A percentile compares a stretch with the other conserved stretches of the same genome.
These are phyloP conservation scores for Chelonia mydas DNA, from an alignment of 2,797 vertebrate genomes.

Conservation along the genomic window DNA sequence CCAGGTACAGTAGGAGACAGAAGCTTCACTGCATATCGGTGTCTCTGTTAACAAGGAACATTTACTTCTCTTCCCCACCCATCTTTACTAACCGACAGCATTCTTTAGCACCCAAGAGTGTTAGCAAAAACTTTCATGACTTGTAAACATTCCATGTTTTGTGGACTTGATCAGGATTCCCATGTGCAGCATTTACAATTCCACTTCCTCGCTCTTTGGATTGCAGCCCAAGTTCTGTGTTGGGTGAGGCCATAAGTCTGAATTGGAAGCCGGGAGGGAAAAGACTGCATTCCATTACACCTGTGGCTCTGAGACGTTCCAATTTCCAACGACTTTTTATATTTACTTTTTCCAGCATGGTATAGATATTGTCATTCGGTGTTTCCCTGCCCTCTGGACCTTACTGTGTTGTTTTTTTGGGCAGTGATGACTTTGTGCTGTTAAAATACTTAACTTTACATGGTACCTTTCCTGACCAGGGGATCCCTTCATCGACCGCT, in stretches of 20 bases:
- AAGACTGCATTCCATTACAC: background rate
- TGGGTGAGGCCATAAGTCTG: background rate
- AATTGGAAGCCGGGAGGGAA: background rate
- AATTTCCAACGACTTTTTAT: background rate
- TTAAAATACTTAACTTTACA: background rate
- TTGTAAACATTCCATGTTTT: conserved; percentile 8
- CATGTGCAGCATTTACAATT: background rate
- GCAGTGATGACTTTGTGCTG: background rate
- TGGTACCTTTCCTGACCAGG: background rate
- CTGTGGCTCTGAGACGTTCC: background rate
- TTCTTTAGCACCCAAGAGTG: background rate
- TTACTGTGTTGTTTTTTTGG: background rate
- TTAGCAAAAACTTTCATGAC: conserved; percentile 5
- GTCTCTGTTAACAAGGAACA: background rate
- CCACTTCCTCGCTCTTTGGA: background rate
- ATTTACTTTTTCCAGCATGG: background rate
- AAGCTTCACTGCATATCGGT: background rate
- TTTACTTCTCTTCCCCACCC: background rate
- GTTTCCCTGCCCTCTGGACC: background rate
- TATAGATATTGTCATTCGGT: background rate
- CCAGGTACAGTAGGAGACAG: background rate
- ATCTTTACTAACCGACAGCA: background rate
- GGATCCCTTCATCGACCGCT: conserved; percentile 23
- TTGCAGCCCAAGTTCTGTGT: background rate
- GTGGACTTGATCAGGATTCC: background rate